Evolutionary conservation across 2,797 vertebrate species (phyloP), one percentile per base, ranked within the genome.

Genomic region (Sparidentex hasta): DNA sequence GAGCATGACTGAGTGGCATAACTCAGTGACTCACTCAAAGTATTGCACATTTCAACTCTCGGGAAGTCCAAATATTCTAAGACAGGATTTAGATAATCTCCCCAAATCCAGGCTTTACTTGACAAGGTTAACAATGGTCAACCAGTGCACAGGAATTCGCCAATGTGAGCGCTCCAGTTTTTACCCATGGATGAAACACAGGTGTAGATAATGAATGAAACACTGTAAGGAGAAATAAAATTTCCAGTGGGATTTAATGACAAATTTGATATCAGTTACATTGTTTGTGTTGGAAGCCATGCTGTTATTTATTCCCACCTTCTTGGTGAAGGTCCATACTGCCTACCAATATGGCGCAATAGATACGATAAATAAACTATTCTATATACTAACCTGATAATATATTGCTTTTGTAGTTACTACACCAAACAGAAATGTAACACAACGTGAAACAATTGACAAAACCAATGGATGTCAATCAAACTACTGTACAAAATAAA

Each of bases 71-170:
- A 75, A 58, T 79, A 68, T 71, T 65, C 46, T 51, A 46, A 64
- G 38, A 61, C 11, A 16, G 66, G 78, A 78, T 78, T 81, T 63
- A 65, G 67, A 78, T 68, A 70, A 80, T 70, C 69, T 46, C 29
- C 50, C 13, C 13, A 76, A 81, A 80, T 70, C 55, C 43, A 46
- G 38, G 56, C 20, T 66, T 64, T 44, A 64, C 71, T 74, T 67
- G 70, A 71, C 46, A 43, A n/a, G 57, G 67, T 58, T 52, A 75
- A 58, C 27, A 67, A 52, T 41, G 71, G 51, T 66, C 66, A 58
- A 51, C 50, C 33, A 25, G 33, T 18, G 18, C 11, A 57, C 16
- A 23, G 27, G 44, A 65, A 74, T 63, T 46, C 11, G 13, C 14
- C 44, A 38, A 11, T 57, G 43, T 18, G 13, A 7, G 14, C 9